These are phyloP conservation scores for Centropyge bicolor DNA, from an alignment of 2,797 vertebrate species.

Conservation along the genomic window DNA sequence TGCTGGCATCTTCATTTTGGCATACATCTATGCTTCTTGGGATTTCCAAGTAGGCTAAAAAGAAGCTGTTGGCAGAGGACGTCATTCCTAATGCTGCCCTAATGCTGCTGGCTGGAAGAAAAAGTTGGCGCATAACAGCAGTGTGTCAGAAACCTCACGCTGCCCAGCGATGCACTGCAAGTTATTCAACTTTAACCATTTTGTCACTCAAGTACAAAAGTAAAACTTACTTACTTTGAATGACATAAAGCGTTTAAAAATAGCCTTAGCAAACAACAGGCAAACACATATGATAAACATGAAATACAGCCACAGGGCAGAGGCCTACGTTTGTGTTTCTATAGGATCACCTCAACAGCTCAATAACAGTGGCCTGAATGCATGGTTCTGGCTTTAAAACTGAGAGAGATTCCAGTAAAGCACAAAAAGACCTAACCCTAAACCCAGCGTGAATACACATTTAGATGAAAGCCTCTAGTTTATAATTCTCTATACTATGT, in stretches of 20 bases:
- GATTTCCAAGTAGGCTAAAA: constrained; percentile 82
- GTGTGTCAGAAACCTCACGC: constrained; percentile 71
- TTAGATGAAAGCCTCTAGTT: constrained; percentile 82
- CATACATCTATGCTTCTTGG: constrained; percentile 72
- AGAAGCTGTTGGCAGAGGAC: constrained; percentile 77
- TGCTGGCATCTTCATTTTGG: constrained; percentile 75
- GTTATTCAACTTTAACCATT: constrained; percentile 64
- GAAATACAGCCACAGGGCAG: constrained; percentile 41
- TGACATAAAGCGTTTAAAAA: constrained; percentile 47
- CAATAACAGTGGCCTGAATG: constrained; percentile 67
- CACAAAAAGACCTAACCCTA: constrained; percentile 74
- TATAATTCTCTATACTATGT: constrained; percentile 81
- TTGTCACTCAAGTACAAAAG: constrained; percentile 57
- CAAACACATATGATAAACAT: constrained; percentile 39
- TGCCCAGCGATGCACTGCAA: constrained; percentile 57
- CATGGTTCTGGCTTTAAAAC: constrained; percentile 67
- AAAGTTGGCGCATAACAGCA: constrained; percentile 68
- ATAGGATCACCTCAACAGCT: constrained; percentile 66
- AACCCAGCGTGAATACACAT: constrained; percentile 84
- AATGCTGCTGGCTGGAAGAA: constrained; percentile 74
- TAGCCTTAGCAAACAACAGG: constrained; percentile 34
- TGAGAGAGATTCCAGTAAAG: constrained; percentile 67
- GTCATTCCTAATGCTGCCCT: constrained; percentile 70
- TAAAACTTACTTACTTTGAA: constrained; percentile 36
- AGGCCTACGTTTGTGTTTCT: constrained; percentile 49